phyloP scores from a whole-genome alignment of 2,797 vertebrate species.

The Selene dorsalis region DNA sequence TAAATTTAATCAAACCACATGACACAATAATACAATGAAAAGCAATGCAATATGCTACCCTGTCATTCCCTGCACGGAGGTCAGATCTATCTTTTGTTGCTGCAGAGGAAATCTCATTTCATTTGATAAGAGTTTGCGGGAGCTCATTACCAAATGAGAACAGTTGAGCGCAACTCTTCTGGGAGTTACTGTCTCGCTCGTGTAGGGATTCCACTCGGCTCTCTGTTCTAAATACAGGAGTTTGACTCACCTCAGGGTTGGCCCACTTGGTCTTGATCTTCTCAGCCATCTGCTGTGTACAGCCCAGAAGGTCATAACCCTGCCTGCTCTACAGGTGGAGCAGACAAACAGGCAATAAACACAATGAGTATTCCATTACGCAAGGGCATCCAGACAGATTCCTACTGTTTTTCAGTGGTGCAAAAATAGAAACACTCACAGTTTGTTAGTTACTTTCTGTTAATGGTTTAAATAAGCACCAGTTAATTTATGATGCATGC shows the following conservation, averaged over 20 bases:
- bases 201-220: background rate
- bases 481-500: background rate
- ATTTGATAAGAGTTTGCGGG: constrained; percentile 21
- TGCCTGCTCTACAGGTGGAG: constrained; percentile 80
- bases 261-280: constrained; percentile 91
- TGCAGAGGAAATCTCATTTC: constrained; percentile 37
- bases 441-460: background rate
- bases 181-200: background rate
- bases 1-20: constrained; percentile 4
- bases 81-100: constrained; percentile 28
- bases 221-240: constrained; percentile 19
- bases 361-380: constrained; percentile 4
- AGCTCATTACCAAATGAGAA: constrained; percentile 47
- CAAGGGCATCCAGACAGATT: background rate
- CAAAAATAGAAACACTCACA: background rate
- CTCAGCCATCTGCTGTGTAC: constrained; percentile 89
- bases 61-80: constrained; percentile 18
- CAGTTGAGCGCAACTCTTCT: background rate
- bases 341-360: constrained; percentile 53
- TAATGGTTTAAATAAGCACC: background rate
- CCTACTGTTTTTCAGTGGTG: background rate
- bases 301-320: constrained; percentile 86
- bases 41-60: background rate
- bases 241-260: constrained; percentile 88
- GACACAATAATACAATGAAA: constrained; percentile 9